These are phyloP conservation scores for Aphodius granarius DNA, from an alignment of 2,888 invertebrate genomes.

Conservation along the genomic window DNA sequence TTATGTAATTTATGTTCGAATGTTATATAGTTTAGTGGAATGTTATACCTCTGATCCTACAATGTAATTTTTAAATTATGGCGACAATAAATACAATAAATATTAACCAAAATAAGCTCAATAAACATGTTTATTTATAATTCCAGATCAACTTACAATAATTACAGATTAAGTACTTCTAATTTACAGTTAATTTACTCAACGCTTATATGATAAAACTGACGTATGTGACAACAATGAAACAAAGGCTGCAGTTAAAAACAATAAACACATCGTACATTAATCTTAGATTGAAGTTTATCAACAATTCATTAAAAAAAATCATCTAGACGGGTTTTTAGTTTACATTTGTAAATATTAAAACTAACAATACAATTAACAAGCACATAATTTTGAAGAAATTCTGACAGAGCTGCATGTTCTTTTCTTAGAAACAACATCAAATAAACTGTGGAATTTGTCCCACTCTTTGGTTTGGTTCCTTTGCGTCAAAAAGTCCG, in stretches of 20 bases:
- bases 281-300: background rate
- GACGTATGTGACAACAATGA: background rate
- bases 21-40: no score
- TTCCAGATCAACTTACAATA: no score
- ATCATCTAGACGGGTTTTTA: no score
- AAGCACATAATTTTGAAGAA: conserved; percentile 86
- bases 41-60: no score
- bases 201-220: background rate
- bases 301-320: no score
- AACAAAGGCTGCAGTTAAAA: background rate
- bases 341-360: background rate
- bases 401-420: conserved; percentile 80
- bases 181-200: background rate
- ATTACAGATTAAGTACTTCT: background rate
- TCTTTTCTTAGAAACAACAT: conserved; percentile 68
- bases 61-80: no score
- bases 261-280: background rate
- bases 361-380: conserved; percentile 57
- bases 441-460: conserved; percentile 62
- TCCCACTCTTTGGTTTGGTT: conserved; percentile 41
- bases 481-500: conserved; percentile 51
- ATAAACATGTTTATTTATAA: no score
- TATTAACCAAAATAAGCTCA: no score
- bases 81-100: no score
- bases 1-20: no score